These are phyloP conservation scores for Dolichotis patagonum DNA, from an alignment of 2,113 vertebrate species.

Conservation along the genomic window DNA sequence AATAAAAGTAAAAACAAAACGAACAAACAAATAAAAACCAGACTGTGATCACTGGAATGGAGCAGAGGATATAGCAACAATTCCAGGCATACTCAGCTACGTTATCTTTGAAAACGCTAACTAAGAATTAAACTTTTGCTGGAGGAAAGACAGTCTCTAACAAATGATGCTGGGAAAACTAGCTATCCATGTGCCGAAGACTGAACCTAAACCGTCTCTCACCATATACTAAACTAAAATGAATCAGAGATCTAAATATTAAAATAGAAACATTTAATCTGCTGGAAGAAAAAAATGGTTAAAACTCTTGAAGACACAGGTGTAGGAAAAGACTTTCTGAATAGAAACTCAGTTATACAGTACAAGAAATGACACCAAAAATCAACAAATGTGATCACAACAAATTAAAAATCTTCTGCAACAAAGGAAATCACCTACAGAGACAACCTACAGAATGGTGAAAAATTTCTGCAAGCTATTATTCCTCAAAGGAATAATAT, in stretches of 20 bases:
- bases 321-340: neutral
- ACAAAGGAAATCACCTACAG: neutral
- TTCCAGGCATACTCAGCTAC: neutral
- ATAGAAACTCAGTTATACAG: neutral
- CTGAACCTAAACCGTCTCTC: neutral
- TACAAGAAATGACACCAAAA: neutral
- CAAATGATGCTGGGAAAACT: neutral
- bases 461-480: neutral
- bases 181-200: neutral
- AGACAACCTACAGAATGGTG: neutral
- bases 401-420: neutral
- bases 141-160: neutral
- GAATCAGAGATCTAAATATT: neutral
- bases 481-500: neutral
- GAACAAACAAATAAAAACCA: neutral
- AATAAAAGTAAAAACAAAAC: neutral
- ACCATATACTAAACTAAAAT: neutral
- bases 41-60: neutral
- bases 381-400: neutral
- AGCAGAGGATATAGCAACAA: neutral
- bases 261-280: neutral
- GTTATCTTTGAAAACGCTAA: neutral
- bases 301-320: neutral
- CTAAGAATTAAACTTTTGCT: neutral
- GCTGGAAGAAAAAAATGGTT: neutral